Conservation (phyloP, 2,888 invertebrate species). For the Mycalesis mineus region DNA sequence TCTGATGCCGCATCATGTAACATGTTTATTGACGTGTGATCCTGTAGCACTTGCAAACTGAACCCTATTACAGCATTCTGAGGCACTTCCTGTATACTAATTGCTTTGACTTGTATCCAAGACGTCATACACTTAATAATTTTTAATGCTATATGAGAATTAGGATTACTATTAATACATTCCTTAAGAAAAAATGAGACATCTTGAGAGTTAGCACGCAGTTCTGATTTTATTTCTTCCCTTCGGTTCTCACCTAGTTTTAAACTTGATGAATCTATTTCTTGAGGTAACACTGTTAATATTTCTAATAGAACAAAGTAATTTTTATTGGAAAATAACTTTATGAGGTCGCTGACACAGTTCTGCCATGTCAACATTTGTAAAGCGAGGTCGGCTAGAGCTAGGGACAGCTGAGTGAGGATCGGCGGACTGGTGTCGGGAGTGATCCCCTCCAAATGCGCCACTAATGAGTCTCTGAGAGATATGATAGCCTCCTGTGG, state of each 20-base stretch:
- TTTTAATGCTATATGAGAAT: conserved; percentile 83
- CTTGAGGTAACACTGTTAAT: conserved; percentile 96
- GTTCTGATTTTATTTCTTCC: conserved; percentile 88
- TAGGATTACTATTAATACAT: conserved; percentile 83
- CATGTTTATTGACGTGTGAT: conserved; percentile 78
- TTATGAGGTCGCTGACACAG: conserved; percentile 90
- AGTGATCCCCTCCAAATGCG: conserved; percentile 89
- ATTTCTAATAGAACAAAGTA: conserved; percentile 93
- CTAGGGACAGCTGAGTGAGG: conserved; percentile 94
- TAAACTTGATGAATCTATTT: conserved; percentile 89
- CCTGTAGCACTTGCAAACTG: conserved; percentile 83
- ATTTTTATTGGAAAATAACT: conserved; percentile 83
- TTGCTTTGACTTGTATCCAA: conserved; percentile 91
- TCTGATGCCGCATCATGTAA: conserved; percentile 95
- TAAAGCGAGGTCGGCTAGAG: conserved; percentile 94
- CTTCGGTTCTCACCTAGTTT: conserved; percentile 94
- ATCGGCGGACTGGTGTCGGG: conserved; percentile 89
- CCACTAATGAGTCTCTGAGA: conserved; percentile 92
- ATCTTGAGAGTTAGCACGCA: conserved; percentile 85
- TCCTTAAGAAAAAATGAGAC: conserved; percentile 89
- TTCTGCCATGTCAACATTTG: conserved; percentile 96
- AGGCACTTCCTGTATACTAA: conserved; percentile 85
- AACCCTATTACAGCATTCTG: conserved; percentile 85
- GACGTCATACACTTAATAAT: conserved; percentile 92
- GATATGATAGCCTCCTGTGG: conserved; percentile 90